A percentile compares a stretch with the other conserved stretches of the same genome.
Conservation (phyloP, 2,797 vertebrate species). For the Parambassis ranga region DNA sequence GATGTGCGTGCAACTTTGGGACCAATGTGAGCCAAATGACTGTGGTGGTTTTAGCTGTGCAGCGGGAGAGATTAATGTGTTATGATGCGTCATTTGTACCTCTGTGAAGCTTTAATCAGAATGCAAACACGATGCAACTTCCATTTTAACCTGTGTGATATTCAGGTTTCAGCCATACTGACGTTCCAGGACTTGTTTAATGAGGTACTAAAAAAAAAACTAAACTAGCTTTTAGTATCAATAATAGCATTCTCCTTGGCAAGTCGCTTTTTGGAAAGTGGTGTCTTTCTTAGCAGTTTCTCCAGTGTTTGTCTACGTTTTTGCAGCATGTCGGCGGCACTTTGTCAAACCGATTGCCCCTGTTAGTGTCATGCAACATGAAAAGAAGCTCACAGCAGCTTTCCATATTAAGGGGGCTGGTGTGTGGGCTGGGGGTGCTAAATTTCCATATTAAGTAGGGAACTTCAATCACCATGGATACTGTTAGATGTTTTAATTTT, state of each 20-base stretch:
- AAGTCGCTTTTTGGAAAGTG: neutral
- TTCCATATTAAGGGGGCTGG: neutral
- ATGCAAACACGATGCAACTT: neutral
- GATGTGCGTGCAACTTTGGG: conserved; percentile 21
- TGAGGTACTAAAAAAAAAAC: too few relatives aligned
- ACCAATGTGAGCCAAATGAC: conserved; percentile 21
- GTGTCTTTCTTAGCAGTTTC: neutral
- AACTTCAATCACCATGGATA: neutral
- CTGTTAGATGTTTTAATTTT: neutral
- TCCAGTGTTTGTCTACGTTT: conserved; percentile 3
- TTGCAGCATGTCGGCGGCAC: neutral
- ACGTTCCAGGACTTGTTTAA: neutral
- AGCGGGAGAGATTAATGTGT: neutral
- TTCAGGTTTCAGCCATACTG: neutral
- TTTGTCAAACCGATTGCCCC: conserved; percentile 8
- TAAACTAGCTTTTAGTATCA: neutral
- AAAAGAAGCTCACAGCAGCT: conserved; percentile 11
- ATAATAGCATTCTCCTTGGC: neutral
- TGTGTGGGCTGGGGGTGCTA: neutral
- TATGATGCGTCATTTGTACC: neutral
- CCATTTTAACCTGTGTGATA: rapidly evolving
- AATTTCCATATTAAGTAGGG: conserved; percentile 2
- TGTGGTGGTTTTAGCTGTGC: neutral
- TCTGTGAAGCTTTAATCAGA: neutral
- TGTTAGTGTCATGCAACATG: conserved; percentile 2